Percentiles rank a stretch among this genome's conserved stretches.
phyloP scores from a whole-genome alignment of 1,140 invertebrate species.

The Aphelenchoides besseyi region DNA sequence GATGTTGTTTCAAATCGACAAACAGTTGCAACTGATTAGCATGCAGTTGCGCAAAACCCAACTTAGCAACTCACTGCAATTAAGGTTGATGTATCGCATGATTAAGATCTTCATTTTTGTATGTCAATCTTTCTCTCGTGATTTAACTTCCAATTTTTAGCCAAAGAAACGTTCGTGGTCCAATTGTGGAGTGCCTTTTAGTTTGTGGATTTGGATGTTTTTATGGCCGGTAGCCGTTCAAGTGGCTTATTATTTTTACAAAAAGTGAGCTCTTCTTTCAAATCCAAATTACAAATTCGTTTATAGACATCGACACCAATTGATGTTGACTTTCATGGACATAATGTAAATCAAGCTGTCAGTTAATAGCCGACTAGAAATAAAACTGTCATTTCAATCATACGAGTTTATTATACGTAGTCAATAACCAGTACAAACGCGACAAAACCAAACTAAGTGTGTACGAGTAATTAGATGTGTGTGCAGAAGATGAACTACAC shows the following conservation, averaged over 20 bases:
- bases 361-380: no score
- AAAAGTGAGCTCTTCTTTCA: conserved; percentile 1
- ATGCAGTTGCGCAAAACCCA: neutral
- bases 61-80: conserved; percentile 2
- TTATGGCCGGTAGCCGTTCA: neutral
- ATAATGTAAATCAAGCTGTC: no score
- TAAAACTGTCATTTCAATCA: no score
- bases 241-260: conserved; percentile 3
- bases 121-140: neutral
- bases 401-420: conserved; percentile 20
- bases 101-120: conserved; percentile 2
- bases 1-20: conserved; percentile 14
- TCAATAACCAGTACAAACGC: no score
- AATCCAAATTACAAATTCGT: no score
- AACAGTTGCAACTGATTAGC: conserved; percentile 2
- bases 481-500: no score
- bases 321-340: no score
- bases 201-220: neutral
- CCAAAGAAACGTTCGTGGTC: conserved; percentile 2
- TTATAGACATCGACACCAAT: no score
- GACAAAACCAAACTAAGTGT: no score
- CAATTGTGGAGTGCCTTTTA: neutral
- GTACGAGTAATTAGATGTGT: no score
- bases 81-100: neutral
- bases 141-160: neutral